phyloP scores from a whole-genome alignment of 30 jellyfish, hydroid and myxozoan species.

The Aurelia sp. region DNA sequence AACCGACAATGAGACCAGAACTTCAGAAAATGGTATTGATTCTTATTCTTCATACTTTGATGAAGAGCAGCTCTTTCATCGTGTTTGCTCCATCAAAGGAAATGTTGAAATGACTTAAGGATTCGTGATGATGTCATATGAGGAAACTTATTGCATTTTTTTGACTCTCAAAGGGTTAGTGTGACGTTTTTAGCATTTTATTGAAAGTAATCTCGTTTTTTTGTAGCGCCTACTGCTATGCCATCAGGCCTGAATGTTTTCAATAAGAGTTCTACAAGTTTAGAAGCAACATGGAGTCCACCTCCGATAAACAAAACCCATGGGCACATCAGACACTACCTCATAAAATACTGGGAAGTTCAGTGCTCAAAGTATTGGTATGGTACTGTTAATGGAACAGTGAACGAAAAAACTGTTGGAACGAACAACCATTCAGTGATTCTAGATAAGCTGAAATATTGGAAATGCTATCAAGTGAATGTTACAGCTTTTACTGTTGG shows the following conservation, averaged over 20 bases:
- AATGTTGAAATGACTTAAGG: too few relatives aligned
- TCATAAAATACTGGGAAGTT: slow-evolving; percentile 1
- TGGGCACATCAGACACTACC: slow-evolving; percentile 8
- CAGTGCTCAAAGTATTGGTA: too few relatives aligned
- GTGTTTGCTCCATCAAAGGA: too few relatives aligned
- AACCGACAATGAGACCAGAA: neutral
- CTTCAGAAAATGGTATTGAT: too few relatives aligned
- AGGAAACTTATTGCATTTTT: too few relatives aligned
- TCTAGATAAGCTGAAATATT: too few relatives aligned
- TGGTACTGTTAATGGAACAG: too few relatives aligned
- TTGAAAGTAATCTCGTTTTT: too few relatives aligned
- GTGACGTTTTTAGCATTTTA: neutral
- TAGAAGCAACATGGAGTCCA: neutral
- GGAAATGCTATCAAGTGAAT: neutral
- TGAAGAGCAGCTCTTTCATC: too few relatives aligned
- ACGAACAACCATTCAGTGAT: too few relatives aligned
- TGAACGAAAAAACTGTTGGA: neutral
- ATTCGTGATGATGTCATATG: too few relatives aligned
- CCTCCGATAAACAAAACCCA: slow-evolving; percentile 8
- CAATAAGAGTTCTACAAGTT: slow-evolving; percentile 17
- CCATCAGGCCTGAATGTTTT: neutral
- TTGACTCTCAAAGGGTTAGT: neutral
- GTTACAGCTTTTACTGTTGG: neutral
- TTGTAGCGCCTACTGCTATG: slow-evolving; percentile 29
- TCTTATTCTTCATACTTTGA: too few relatives aligned